These are phyloP conservation scores for Arizona elegans DNA, from an alignment of 2,113 vertebrate genomes.

Conservation along the genomic window DNA sequence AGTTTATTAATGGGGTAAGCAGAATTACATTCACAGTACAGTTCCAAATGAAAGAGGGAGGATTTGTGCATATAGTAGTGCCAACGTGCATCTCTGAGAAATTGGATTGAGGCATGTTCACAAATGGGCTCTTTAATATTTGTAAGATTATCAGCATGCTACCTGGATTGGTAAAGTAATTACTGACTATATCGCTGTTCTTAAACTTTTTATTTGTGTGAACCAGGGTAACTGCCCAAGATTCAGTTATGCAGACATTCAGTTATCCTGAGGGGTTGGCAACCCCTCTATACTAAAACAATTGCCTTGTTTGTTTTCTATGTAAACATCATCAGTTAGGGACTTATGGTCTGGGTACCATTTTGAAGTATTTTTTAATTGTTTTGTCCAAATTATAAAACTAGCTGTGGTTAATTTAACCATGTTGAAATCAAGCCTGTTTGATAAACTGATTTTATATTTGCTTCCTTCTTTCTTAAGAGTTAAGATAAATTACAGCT, in stretches of 20 bases:
- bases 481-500: no score
- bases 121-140: neutral
- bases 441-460: no score
- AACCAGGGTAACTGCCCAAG: neutral
- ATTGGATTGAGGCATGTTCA: neutral
- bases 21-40: neutral
- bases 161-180: neutral
- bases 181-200: neutral
- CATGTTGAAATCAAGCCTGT: no score
- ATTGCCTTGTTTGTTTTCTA: neutral
- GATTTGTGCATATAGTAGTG: neutral
- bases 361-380: neutral
- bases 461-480: no score
- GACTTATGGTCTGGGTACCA: neutral
- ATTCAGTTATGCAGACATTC: neutral
- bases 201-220: neutral
- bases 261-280: neutral
- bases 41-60: neutral
- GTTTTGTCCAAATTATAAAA: no score
- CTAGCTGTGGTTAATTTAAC: no score
- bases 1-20: neutral
- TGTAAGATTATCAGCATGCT: neutral
- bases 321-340: conserved; percentile 1
- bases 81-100: neutral
- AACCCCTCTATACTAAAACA: neutral